Evolutionary conservation across 2,113 vertebrate species (phyloP).

Genomic region (Oryctolagus cuniculus): mOryCun1.1 NC_091436.1:165603001-165603500

Average conservation of each 20-base stretch:
- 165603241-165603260: not conserved
- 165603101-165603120: not conserved
- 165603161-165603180: not conserved
- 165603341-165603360: not conserved
- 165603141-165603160: not conserved
- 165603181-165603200: not conserved
- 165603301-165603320: not conserved
- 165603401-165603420: not conserved
- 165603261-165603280: slow-evolving; percentile 12
- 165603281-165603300: not conserved
- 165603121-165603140: not conserved
- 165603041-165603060: not conserved
- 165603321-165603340: not conserved
- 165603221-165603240: not conserved
- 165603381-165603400: not conserved
- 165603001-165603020: not conserved
- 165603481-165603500: no score
- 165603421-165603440: not conserved
- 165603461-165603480: no score
- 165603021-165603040: not conserved
- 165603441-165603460: no score
- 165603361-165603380: not conserved
- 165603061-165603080: not conserved
- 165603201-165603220: not conserved
- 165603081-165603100: not conserved